A percentile compares a stretch with the other conserved stretches of the same genome.
These are phyloP conservation scores for Apodemus agrarius DNA, from an alignment of 2,797 vertebrate genomes.

Conservation along the genomic window DNA sequence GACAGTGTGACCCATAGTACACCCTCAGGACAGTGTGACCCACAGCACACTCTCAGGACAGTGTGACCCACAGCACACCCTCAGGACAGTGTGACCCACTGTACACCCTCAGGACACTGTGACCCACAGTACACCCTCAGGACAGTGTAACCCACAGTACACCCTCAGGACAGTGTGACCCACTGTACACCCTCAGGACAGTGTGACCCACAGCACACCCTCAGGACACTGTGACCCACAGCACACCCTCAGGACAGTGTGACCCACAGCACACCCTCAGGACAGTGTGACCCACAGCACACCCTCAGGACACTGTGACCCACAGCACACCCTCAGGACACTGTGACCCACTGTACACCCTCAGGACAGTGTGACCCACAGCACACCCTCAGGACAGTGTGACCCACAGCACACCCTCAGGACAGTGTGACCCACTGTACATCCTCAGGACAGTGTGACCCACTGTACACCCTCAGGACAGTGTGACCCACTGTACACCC, in stretches of 20 bases:
- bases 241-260: background rate
- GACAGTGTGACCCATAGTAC: background rate
- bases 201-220: background rate
- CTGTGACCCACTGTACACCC: background rate
- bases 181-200: background rate
- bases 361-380: no score
- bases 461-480: background rate
- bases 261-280: background rate
- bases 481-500: background rate
- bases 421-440: background rate
- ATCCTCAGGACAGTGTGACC: background rate
- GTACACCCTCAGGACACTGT: background rate
- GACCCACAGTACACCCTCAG: background rate
- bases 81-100: no score
- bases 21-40: background rate
- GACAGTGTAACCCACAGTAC: background rate
- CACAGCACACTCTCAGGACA: background rate
- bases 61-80: background rate
- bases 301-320: background rate
- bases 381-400: background rate
- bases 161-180: background rate
- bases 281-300: background rate
- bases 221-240: background rate
- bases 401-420: background rate
- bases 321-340: background rate